These are phyloP conservation scores for Rhagium mordax DNA, from an alignment of 2,888 invertebrate species.

Conservation along the genomic window DNA sequence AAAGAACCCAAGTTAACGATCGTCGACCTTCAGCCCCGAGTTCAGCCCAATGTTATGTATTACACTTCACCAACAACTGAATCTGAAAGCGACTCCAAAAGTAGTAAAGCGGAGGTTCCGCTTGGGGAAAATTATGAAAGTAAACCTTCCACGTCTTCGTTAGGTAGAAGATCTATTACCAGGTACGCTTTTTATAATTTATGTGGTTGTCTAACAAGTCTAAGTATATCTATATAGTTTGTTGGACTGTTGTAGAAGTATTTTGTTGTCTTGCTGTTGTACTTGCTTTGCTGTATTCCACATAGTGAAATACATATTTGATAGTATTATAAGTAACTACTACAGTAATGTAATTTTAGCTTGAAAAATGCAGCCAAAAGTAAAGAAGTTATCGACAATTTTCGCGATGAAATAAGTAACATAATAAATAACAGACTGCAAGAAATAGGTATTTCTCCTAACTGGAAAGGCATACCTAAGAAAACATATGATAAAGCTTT, in stretches of 20 bases:
- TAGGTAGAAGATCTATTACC: conserved; percentile 52
- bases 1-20: neutral
- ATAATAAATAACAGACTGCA: conserved; percentile 64
- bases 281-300: no score
- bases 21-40: neutral
- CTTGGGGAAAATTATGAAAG: neutral
- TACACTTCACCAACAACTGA: conserved; percentile 5
- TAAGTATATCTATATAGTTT: no score
- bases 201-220: no score
- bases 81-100: neutral
- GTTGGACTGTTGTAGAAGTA: no score
- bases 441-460: conserved; percentile 77
- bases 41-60: neutral
- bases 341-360: conserved; percentile 32
- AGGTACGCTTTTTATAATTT: no score
- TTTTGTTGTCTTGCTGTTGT: no score
- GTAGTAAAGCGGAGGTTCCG: neutral
- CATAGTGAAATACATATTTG: no score
- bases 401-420: conserved; percentile 34
- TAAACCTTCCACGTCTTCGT: conserved; percentile 49
- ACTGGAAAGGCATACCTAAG: conserved; percentile 74
- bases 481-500: conserved; percentile 74
- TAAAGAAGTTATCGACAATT: conserved; percentile 39
- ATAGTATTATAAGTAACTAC: neutral
- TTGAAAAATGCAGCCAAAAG: conserved; percentile 38